phyloP scores from a whole-genome alignment of 2,888 invertebrate genomes.

The Arge pagana region DNA sequence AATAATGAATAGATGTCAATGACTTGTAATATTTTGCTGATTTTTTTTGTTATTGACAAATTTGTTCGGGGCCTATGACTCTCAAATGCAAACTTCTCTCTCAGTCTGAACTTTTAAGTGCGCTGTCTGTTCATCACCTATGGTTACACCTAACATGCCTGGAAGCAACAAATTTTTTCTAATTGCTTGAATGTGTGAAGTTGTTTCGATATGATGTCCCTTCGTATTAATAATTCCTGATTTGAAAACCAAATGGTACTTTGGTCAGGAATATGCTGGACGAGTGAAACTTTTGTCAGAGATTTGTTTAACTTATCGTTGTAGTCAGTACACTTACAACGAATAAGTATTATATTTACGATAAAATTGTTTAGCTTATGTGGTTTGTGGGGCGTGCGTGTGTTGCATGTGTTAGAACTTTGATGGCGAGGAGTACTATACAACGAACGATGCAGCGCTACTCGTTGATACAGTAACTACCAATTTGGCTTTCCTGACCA shows the following conservation, averaged over 20 bases:
- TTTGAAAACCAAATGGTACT: too few relatives aligned
- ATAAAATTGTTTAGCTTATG: conserved; percentile 16
- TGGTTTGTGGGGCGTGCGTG: conserved; percentile 35
- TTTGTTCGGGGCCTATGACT: conserved; percentile 33
- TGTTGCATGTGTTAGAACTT: conserved; percentile 72
- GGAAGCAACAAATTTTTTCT: conserved; percentile 23
- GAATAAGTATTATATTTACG: too few relatives aligned
- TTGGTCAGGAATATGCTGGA: too few relatives aligned
- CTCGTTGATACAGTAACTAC: conserved; percentile 92
- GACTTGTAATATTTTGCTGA: too few relatives aligned
- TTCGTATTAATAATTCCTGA: too few relatives aligned
- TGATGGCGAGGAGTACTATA: conserved; percentile 94
- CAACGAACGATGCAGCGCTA: conserved; percentile 93
- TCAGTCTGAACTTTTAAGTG: conserved; percentile 26
- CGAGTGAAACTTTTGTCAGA: too few relatives aligned
- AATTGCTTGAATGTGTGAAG: conserved; percentile 13
- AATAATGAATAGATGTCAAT: too few relatives aligned
- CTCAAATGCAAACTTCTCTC: conserved; percentile 20
- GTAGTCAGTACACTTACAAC: too few relatives aligned
- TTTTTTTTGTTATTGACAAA: not conserved
- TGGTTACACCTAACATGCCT: conserved; percentile 19
- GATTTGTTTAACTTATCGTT: too few relatives aligned
- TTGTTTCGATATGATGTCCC: too few relatives aligned
- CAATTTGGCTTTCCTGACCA: conserved; percentile 93
- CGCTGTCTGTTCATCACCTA: conserved; percentile 19